Base-by-base conservation (phyloP, 1,140 invertebrate species). In the Cotesia chilonis region DNA sequence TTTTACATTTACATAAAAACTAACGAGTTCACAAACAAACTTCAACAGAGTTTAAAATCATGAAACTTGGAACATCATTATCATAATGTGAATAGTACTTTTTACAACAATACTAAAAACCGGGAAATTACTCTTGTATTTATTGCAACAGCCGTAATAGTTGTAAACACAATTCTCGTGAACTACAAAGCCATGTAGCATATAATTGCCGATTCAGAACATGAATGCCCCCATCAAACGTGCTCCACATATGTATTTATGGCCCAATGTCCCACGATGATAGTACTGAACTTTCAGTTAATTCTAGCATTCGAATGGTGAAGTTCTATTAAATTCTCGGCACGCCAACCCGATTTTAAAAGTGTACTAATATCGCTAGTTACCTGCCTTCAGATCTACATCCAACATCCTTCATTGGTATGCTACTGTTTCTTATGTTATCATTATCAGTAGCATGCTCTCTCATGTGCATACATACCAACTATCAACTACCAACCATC, bases 331-430 rank as follows among this genome's bases (percentile, higher is more conserved):
- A 60, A 76, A 76, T 74, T 76, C 72, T 4, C 41, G 54, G 66
- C 72, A 74, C 75, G 72, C 70, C 64, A 70, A 74, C 67, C 75
- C 72, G 71, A 76, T 76, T 76, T 55, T 47, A 68, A 68, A 47
- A 47, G 10, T 47, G n/a, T 69, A 57, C 38, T 70, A 71, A 71
- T 59, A 55, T 63, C 20, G 17, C 38, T 57, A 64, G 70, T 66
- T 37, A 55, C 14, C 54, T 20, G 28, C 55, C 47, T 74, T 59
- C 68, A 7, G 12, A 9, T 9, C 47, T 51, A 7, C 7, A 12
- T 7, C 47, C 47, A 51, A 12, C 28, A 28, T 28, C 28, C 41
- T 47, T 6, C 10, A 10, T 47, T 47, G 41, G 41, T 47, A 47
- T 47, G 5, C 41, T 47, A 47, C n/a, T 9, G 54, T 55, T 55